These are phyloP conservation scores for Pocillopora verrucosa DNA, from an alignment of 64 coral and sea anemone genomes.

Conservation along the genomic window DNA sequence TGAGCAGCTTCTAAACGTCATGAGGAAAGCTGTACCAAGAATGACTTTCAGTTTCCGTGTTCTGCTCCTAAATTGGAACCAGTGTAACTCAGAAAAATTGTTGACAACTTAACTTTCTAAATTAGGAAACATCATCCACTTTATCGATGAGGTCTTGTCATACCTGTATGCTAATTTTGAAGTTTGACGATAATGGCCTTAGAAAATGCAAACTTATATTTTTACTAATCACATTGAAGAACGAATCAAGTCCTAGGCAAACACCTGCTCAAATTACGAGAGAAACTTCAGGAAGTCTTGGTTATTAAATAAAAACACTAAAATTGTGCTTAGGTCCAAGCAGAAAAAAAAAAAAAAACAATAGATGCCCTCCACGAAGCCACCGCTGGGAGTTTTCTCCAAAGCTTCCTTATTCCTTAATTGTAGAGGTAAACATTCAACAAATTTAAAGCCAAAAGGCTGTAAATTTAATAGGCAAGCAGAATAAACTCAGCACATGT, in stretches of 20 bases:
- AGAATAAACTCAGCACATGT: no score
- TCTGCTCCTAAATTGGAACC: not conserved
- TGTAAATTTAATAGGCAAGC: no score
- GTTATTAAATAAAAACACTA: no score
- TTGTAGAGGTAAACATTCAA: no score
- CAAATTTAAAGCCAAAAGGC: no score
- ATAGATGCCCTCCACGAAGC: no score
- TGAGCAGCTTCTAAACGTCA: not conserved
- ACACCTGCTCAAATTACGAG: not conserved
- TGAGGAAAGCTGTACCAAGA: not conserved
- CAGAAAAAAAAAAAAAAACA: no score
- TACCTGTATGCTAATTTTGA: constrained; percentile 16
- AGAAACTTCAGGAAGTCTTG: not conserved
- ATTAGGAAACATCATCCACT: not conserved
- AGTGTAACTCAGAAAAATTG: not conserved
- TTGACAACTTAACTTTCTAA: not conserved
- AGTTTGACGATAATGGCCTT: not conserved
- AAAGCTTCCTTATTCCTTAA: no score
- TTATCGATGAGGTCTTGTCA: not conserved
- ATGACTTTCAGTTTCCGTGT: not conserved
- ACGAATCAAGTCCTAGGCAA: not conserved
- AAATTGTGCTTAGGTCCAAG: no score
- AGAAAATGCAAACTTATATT: not conserved
- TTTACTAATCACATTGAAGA: not conserved
- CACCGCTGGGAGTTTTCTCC: no score